Evolutionary conservation across 2,797 vertebrate genomes (phyloP), one percentile per base, ranked within the genome.

Genomic region (Anolis apletophallus): DNA sequence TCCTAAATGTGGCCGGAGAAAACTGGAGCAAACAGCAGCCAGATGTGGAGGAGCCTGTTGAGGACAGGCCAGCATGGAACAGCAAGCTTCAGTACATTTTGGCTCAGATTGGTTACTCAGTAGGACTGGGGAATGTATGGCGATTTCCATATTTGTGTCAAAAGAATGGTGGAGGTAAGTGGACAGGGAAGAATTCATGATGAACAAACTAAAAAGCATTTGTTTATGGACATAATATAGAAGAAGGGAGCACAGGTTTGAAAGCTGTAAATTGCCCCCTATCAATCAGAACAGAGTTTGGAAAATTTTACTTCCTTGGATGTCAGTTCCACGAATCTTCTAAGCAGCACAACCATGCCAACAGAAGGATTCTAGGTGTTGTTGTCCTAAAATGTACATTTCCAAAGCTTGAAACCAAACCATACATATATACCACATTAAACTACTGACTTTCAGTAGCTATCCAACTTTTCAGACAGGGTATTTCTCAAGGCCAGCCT

Each of bases 101-200:
- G 91, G 98, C 99, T 0, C 99, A 99, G 93, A 98, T 99, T 19
- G 99, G 99, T 93, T 99, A 99, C 94, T 99, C 98, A 0, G 98
- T 99, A 81, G 99, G 99, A 79, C 96, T 99, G 81, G 99, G 99
- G 52, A 99, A 99, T 0, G 98, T 99, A 91, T 99, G 99, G 99
- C 97, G 98, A 91, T 99, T 99, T 92, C 99, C 98, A 21, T 99
- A 99, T 95, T 95, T 99, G 91, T 99, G 98, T 92, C 98, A 99
- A 97, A 99, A 99, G 95, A 99, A 99, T 0, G 99, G 99, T 90
- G 99, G 99, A 96, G 99, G 99, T 99, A 95, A 96, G 97, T 84
- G 19, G 12, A 0, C 78, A 13, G 36, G 36, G 26, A 2, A 2
- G n/a, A 32, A 81, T 21, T 34, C 23, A 55, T 12, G 76, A 11